Percentiles rank a stretch among this genome's conserved stretches.
phyloP scores from a whole-genome alignment of 2,888 invertebrate genomes.

The Drosophila neotestacea region DNA sequence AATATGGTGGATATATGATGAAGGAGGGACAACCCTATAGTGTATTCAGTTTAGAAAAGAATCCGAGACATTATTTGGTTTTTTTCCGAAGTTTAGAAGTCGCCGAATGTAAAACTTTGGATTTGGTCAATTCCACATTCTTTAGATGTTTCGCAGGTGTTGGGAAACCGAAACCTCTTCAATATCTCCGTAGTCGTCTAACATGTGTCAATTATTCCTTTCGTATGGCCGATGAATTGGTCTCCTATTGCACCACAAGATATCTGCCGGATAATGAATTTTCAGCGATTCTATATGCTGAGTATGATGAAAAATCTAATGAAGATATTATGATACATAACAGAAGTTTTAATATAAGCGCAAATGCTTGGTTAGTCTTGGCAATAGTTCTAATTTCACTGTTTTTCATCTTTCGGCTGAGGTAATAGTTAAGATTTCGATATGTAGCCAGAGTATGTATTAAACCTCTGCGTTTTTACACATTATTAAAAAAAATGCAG shows the following conservation, averaged over 20 bases:
- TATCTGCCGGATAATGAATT: constrained; percentile 2
- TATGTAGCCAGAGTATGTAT: constrained; percentile 9
- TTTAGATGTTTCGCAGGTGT: constrained; percentile 5
- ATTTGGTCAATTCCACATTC: no score
- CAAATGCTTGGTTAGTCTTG: constrained; percentile 16
- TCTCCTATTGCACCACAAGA: constrained; percentile 9
- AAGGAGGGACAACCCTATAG: constrained; percentile 7
- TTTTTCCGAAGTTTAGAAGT: constrained; percentile 8
- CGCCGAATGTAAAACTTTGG: not conserved
- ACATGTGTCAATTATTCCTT: constrained; percentile 25
- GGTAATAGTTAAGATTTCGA: constrained; percentile 1
- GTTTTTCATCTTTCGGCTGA: constrained; percentile 8
- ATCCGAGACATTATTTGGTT: not conserved
- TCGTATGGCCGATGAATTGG: constrained; percentile 31
- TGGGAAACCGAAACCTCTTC: not conserved
- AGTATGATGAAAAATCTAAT: not conserved
- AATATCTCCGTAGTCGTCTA: not conserved
- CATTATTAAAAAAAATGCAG: no score
- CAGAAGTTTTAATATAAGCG: not conserved
- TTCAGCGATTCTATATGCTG: constrained; percentile 26
- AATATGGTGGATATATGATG: constrained; percentile 29
- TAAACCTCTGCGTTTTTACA: not conserved
- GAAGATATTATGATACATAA: not conserved
- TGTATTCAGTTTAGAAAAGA: constrained; percentile 14
- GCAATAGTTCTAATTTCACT: constrained; percentile 5